Evolutionary conservation across 2,888 invertebrate genomes (phyloP), one percentile per base, ranked within the genome.

Genomic region (Stenotaenia linearis): DNA sequence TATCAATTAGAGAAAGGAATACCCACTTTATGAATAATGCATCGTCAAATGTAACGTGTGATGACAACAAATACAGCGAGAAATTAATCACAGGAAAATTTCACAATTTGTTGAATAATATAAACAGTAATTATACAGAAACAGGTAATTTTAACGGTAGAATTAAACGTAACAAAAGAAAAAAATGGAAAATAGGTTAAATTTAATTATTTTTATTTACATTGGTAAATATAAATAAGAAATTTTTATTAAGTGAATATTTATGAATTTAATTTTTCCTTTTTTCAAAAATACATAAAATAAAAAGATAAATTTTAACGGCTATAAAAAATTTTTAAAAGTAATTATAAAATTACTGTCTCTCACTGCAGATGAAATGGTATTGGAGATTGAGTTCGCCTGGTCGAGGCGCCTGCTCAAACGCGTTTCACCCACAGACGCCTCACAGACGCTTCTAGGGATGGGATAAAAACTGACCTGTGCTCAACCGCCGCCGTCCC

Each of bases 381-480:
- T 25, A 61, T 61, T 61, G 21, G 61, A 25, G 61, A 61, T 61
- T 61, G 61, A 25, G 61, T 61, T 23, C 61, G 61, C 61, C 61
- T 25, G 61, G 25, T 61, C 61, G 23, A 61, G 61, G 23, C 56
- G 56, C 56, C 56, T 56, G 56, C 61, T 61, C 25, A 61, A 61
- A 25, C 23, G 61, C 61, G 25, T 23, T 2, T 25, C 61, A 45
- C 61, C 23, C 25, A 61, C 61, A 23, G 21, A 61, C 61, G 21
- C 61, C 10, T 61, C 61, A 25, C 61, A 61, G 61, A 23, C 61
- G 61, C 61, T 61, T 1, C 10, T 61, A 61, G 25, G 61, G 61
- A 61, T 61, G 61, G 61, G 61, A 61, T 61, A 61, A 61, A 45
- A 25, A 61, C 61, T 61, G 61, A 61, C 61, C 61, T 25, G 61